A percentile compares a stretch with the other conserved stretches of the same genome.
phyloP scores from a whole-genome alignment of 2,797 vertebrate genomes.

The Crotalus adamanteus region DNA sequence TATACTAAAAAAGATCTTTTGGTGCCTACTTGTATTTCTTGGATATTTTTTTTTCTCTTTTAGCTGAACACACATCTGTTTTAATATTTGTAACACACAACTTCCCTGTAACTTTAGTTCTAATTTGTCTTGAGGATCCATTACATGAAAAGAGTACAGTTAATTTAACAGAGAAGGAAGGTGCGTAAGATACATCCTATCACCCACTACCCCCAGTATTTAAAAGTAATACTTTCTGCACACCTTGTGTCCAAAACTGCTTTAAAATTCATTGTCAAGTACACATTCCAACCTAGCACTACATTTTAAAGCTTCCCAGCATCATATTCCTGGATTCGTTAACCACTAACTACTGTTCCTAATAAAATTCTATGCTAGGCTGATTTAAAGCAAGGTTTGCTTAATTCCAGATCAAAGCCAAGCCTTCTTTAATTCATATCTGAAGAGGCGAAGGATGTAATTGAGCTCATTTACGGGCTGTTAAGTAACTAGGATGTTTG shows the following conservation, averaged over 20 bases:
- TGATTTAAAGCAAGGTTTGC: slow-evolving; percentile 60
- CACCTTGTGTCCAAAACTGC: slow-evolving; percentile 6
- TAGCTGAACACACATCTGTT: slow-evolving; percentile 32
- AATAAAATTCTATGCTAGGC: slow-evolving; percentile 57
- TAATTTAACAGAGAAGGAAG: slow-evolving; percentile 6
- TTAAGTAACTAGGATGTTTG: slow-evolving; percentile 66
- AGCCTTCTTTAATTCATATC: slow-evolving; percentile 60
- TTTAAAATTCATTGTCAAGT: slow-evolving; percentile 41
- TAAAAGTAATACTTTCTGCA: slow-evolving; percentile 24
- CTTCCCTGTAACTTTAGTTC: slow-evolving; percentile 10
- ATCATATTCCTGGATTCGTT: slow-evolving; percentile 47
- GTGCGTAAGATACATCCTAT: background rate
- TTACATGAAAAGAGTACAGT: slow-evolving; percentile 17
- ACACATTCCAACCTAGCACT: slow-evolving; percentile 22
- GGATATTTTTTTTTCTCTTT: background rate
- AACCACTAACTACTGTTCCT: slow-evolving; percentile 57
- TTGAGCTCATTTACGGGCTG: slow-evolving; percentile 61
- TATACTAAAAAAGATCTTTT: slow-evolving; percentile 49
- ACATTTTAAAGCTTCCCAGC: slow-evolving; percentile 43
- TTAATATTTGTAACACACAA: slow-evolving; percentile 24
- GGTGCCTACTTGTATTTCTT: slow-evolving; percentile 48
- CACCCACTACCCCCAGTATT: slow-evolving; percentile 1
- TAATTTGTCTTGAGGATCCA: slow-evolving; percentile 38
- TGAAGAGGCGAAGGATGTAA: slow-evolving; percentile 64
- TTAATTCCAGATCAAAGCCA: slow-evolving; percentile 69